Base-by-base conservation (phyloP, 2,888 invertebrate species). In the Coleophora deauratella region DNA sequence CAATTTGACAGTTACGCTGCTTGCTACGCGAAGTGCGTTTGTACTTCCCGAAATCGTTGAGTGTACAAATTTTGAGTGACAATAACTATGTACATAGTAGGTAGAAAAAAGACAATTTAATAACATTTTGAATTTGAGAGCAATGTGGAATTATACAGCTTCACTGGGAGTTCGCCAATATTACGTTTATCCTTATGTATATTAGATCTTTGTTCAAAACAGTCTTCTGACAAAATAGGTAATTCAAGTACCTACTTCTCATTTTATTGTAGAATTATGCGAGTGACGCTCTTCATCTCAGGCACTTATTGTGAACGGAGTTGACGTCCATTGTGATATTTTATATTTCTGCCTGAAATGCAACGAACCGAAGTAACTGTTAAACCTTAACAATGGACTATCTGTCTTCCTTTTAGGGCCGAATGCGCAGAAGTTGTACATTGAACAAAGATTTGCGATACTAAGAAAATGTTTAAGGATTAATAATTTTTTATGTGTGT, bases 261-360 rank as follows among this genome's bases (percentile, higher is more conserved):
- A 62, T 72, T 66, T 72, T 75, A 79, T 77, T 71, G 61, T 65
- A 68, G 68, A 72, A 74, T 74, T 72, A 72, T 77, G 76, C 65
- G 55, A 69, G 66, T 76, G 77, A 77, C 75, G 73, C 72, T 75
- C 71, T 72, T 66, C 70, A 70, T 74, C 72, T 73, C 66, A 66
- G 69, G 68, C 73, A 80, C 73, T 81, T 79, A 75, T 77, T 73
- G 66, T 79, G 79, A 84, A 80, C 73, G 76, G 80, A 76, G 72
- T 76, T 78, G 80, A 80, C 76, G 79, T 72, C 81, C 79, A 82
- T 82, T 84, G 81, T 84, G 63, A 76, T 80, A 68, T 81, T 84
- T 81, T 81, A 81, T 80, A 82, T 78, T 75, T 77, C 70, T 70
- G 66, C 66, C 71, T 72, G 72, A 73, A 73, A 79, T 77, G 84